phyloP scores from a whole-genome alignment of 2,797 vertebrate genomes.

The Australoheros facetus region DNA sequence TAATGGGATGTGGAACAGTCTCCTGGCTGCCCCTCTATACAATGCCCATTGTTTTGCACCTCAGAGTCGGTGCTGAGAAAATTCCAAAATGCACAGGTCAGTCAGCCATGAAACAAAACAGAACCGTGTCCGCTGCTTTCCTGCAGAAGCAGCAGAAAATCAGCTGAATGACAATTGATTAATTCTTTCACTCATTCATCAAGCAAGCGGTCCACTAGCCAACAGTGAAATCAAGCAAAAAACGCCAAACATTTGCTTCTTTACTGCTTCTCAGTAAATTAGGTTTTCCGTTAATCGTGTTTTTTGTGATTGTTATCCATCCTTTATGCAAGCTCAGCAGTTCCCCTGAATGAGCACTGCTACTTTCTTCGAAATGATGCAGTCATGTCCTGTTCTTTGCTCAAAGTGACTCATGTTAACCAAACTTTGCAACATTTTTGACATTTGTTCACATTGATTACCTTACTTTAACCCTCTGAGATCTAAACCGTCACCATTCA shows the following conservation, averaged over 20 bases:
- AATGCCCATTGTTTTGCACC: conserved; percentile 50
- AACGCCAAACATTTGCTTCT: background rate
- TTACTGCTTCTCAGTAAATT: background rate
- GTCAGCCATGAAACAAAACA: conserved; percentile 32
- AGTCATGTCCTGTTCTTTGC: background rate
- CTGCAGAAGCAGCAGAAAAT: conserved; percentile 13
- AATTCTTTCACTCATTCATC: conserved; percentile 9
- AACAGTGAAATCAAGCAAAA: background rate
- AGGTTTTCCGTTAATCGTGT: background rate
- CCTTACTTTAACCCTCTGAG: background rate
- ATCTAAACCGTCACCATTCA: background rate
- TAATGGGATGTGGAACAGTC: conserved; percentile 49
- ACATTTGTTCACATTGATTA: background rate
- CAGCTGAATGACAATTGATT: conserved; percentile 21
- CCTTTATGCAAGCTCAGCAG: conserved; percentile 28
- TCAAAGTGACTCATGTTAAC: background rate
- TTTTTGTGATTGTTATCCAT: background rate
- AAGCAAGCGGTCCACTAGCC: background rate
- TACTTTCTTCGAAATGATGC: conserved; percentile 13
- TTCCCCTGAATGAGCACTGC: background rate
- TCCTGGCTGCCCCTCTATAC: conserved; percentile 27
- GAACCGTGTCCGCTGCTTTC: background rate
- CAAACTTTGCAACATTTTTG: background rate
- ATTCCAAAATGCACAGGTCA: conserved; percentile 32
- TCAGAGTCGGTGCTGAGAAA: conserved; percentile 29